Evolutionary conservation across 2,888 invertebrate species (phyloP).

Genomic region (Xiphydria camelus): DNA sequence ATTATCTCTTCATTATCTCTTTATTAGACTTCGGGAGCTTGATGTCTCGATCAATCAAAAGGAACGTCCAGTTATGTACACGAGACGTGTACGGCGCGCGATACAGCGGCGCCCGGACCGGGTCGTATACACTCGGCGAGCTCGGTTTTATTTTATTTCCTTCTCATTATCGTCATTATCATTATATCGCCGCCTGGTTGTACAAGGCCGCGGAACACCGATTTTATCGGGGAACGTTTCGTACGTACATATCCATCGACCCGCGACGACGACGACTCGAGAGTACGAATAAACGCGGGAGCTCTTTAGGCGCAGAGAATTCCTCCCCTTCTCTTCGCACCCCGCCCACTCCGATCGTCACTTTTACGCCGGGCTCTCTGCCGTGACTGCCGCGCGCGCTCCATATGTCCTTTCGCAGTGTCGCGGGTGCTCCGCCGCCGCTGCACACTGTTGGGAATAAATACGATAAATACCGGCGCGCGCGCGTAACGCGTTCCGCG

Average conservation of each 20-base stretch:
- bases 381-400: constrained; percentile 9
- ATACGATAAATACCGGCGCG: no score
- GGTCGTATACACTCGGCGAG: no score
- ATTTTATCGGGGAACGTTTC: no score
- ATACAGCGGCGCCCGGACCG: no score
- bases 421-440: no score
- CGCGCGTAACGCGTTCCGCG: constrained; percentile 15
- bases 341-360: neutral
- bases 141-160: neutral
- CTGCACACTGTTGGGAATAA: no score
- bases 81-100: neutral
- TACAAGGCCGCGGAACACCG: no score
- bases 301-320: no score
- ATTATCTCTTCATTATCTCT: constrained; percentile 1
- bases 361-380: constrained; percentile 14
- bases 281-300: no score
- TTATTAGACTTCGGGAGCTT: neutral
- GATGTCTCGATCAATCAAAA: constrained; percentile 2
- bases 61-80: neutral
- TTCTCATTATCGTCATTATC: constrained; percentile 2
- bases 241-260: no score
- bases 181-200: no score
- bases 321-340: constrained; percentile 5
- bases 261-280: no score
- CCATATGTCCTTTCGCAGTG: constrained; percentile 19